Percentiles rank a stretch among this genome's conserved stretches.
phyloP scores from a whole-genome alignment of 2,888 invertebrate species.

The Drosophila algonquin region DNA sequence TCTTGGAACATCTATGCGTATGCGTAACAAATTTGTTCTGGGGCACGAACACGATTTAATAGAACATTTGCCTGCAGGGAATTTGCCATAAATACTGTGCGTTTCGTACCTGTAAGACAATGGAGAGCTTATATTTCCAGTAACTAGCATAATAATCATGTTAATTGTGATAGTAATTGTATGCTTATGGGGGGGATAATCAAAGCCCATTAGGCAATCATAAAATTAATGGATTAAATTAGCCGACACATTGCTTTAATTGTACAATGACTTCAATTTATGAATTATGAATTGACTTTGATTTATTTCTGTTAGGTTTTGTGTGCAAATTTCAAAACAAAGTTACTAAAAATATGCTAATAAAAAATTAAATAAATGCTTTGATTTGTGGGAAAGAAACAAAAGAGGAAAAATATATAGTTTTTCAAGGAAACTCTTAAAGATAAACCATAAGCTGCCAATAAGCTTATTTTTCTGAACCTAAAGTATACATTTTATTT shows the following conservation, averaged over 20 bases:
- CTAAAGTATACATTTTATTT: neutral
- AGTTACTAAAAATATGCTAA: neutral
- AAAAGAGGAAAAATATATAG: neutral
- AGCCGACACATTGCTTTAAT: neutral
- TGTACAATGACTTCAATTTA: neutral
- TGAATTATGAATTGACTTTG: neutral
- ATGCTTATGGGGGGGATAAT: slow-evolving; percentile 12
- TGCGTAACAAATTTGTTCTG: neutral
- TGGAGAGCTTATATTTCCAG: slow-evolving; percentile 8
- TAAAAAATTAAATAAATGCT: neutral
- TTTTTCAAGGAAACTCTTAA: neutral
- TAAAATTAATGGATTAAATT: neutral
- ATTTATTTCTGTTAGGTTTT: neutral
- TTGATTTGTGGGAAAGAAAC: neutral
- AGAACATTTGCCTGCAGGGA: neutral
- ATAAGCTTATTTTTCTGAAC: neutral
- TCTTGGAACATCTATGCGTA: neutral
- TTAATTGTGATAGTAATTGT: slow-evolving; percentile 28
- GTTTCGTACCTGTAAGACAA: slow-evolving; percentile 13
- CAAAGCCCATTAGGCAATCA: slow-evolving; percentile 10
- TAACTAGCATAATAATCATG: slow-evolving; percentile 13
- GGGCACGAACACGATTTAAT: neutral
- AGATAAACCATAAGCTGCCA: neutral
- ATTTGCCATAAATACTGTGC: slow-evolving; percentile 6
- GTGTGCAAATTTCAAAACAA: neutral